phyloP scores from a whole-genome alignment of 2,797 vertebrate genomes.

The Geotrypetes seraphini region DNA sequence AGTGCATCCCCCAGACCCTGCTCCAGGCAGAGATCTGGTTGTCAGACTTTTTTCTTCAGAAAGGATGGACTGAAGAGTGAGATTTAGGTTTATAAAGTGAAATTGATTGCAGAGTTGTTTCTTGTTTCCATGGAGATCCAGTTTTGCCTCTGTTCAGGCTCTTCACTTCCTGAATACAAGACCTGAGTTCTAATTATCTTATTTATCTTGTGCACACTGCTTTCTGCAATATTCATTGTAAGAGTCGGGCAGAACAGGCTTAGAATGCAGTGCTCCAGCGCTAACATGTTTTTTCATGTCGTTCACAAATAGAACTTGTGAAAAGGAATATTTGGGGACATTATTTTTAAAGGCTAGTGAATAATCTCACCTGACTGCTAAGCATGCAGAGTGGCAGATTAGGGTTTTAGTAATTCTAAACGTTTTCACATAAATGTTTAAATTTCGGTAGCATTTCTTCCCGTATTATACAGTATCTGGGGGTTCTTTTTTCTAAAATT shows the following conservation, averaged over 20 bases:
- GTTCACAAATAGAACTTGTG: rapidly evolving
- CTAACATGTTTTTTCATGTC: background rate
- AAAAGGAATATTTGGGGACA: rapidly evolving
- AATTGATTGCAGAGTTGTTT: background rate
- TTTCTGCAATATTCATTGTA: background rate
- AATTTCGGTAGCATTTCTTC: too few relatives aligned
- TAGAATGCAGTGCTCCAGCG: rapidly evolving
- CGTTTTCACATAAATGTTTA: too few relatives aligned
- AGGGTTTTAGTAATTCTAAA: too few relatives aligned
- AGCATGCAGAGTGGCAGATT: too few relatives aligned
- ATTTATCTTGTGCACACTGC: background rate
- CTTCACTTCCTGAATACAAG: background rate
- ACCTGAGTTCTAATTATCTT: background rate
- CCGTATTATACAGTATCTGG: too few relatives aligned
- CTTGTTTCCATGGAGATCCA: constrained; percentile 5
- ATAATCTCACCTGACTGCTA: too few relatives aligned
- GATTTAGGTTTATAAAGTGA: background rate
- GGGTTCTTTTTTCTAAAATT: too few relatives aligned
- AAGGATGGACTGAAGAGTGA: background rate
- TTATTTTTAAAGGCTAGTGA: too few relatives aligned
- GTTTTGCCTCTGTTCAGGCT: background rate
- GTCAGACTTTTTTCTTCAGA: background rate
- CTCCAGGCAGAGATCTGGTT: background rate
- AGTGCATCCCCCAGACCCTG: background rate
- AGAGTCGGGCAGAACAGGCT: background rate